Conservation (phyloP, 2,113 vertebrate species). For the Carassius carassius region DNA sequence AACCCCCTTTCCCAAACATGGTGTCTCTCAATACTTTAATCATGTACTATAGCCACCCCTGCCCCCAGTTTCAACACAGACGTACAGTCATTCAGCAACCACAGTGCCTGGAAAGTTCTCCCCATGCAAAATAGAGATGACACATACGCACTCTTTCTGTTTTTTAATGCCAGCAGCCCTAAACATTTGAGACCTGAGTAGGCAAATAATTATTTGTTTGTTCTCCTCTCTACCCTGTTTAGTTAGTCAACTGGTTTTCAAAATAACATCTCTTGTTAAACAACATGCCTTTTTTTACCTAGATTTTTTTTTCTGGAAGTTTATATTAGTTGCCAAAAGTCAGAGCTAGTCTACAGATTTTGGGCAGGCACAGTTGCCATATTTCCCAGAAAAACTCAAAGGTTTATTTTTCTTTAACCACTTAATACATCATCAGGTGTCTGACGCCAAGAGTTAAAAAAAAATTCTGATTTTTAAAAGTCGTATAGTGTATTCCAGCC, state of each 20-base stretch:
- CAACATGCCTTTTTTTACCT: neutral
- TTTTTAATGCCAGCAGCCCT: constrained; percentile 4
- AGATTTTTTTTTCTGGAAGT: neutral
- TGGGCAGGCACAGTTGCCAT: neutral
- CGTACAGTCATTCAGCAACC: neutral
- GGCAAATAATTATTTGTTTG: neutral
- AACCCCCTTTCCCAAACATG: neutral
- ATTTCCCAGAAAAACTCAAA: neutral
- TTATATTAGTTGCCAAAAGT: neutral
- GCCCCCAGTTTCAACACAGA: neutral
- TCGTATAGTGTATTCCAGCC: neutral
- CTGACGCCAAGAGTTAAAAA: neutral
- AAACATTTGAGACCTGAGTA: neutral
- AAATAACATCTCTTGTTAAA: neutral
- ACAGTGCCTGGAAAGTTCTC: constrained; percentile 28
- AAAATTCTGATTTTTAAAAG: neutral
- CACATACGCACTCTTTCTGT: neutral
- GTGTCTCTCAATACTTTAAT: constrained; percentile 53
- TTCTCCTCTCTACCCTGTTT: neutral
- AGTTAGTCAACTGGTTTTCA: neutral
- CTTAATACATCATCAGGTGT: neutral
- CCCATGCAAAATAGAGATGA: neutral
- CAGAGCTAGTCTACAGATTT: neutral
- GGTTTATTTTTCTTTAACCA: neutral
- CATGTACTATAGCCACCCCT: neutral